Evolutionary conservation across 2,888 invertebrate species (phyloP).

Genomic region (Litoditis marina): DNA sequence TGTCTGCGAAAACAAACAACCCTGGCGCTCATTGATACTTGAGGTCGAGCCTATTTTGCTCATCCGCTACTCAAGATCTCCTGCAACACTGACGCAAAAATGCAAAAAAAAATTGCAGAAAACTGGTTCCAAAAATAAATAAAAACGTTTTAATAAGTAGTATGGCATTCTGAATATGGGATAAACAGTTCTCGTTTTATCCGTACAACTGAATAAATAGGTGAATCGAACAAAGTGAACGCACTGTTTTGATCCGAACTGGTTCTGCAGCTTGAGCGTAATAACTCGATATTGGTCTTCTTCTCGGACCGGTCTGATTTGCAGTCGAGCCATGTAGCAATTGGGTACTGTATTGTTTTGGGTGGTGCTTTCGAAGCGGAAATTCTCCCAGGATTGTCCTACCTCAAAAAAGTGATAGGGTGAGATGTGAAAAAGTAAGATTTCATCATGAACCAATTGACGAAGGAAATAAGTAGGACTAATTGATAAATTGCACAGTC

Average conservation of each 20-base stretch:
- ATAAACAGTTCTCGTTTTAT: too few relatives aligned
- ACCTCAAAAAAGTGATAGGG: slow-evolving; percentile 45
- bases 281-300: slow-evolving; percentile 56
- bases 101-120: slow-evolving; percentile 15
- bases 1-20: too few relatives aligned
- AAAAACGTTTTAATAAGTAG: slow-evolving; percentile 17
- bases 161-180: too few relatives aligned
- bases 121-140: slow-evolving; percentile 18
- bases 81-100: too few relatives aligned
- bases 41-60: too few relatives aligned
- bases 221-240: slow-evolving; percentile 17
- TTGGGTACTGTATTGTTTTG: slow-evolving; percentile 59
- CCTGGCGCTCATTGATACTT: too few relatives aligned
- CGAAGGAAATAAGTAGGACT: too few relatives aligned
- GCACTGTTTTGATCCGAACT: slow-evolving; percentile 50
- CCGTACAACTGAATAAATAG: too few relatives aligned
- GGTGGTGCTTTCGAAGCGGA: slow-evolving; percentile 52
- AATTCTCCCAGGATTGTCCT: slow-evolving; percentile 59
- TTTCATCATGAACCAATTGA: background rate
- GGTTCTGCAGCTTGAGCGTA: slow-evolving; percentile 54
- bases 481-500: too few relatives aligned
- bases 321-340: slow-evolving; percentile 56
- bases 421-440: background rate
- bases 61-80: too few relatives aligned
- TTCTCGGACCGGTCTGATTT: slow-evolving; percentile 54